Evolutionary conservation across 2,113 vertebrate genomes (phyloP).

Genomic region (Barnardius zonarius): DNA sequence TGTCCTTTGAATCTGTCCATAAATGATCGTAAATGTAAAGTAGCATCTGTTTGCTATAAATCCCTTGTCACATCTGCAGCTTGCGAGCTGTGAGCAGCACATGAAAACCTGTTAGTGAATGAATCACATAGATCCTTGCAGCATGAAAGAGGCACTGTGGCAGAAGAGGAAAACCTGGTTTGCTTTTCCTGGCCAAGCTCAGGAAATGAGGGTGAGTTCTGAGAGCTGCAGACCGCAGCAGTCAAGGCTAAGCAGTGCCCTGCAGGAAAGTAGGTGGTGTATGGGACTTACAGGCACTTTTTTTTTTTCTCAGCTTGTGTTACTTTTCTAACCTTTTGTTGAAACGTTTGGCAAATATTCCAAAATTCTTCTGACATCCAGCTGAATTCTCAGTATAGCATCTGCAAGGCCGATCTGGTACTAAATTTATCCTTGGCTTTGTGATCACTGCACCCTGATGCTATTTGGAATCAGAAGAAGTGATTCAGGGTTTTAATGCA

Average conservation of each 20-base stretch:
- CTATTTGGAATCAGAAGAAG: background rate
- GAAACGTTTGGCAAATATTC: background rate
- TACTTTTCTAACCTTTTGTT: background rate
- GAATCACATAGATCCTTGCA: background rate
- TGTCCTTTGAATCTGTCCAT: background rate
- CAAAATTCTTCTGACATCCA: background rate
- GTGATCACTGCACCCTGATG: background rate
- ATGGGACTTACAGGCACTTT: background rate
- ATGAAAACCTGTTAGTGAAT: background rate
- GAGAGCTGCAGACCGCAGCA: background rate
- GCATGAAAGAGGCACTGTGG: background rate
- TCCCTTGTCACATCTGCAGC: background rate
- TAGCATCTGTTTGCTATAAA: background rate
- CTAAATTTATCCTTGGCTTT: background rate
- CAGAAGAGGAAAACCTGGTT: background rate
- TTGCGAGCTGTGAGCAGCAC: background rate
- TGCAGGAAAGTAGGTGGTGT: background rate
- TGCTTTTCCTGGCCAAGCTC: background rate
- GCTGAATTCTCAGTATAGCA: background rate
- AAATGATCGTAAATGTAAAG: background rate
- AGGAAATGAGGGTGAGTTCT: background rate
- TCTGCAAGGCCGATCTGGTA: background rate
- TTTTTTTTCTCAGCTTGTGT: background rate
- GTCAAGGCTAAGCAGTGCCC: background rate
- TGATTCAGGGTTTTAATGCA: background rate